These are phyloP conservation scores for Romanogobio albipinnatus DNA, from an alignment of 2,113 vertebrate species.

Conservation along the genomic window DNA sequence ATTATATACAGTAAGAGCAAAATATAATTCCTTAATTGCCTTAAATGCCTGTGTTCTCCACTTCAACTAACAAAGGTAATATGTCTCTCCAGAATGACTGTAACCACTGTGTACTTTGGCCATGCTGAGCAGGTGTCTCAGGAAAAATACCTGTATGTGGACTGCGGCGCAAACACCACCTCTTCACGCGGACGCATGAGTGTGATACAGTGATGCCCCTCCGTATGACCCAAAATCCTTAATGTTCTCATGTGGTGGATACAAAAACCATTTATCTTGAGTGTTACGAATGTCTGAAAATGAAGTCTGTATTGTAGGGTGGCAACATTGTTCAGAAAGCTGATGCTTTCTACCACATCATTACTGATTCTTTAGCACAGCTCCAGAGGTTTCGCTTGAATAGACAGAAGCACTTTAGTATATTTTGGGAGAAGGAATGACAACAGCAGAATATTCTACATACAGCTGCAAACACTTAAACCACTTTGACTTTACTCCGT, in stretches of 20 bases:
- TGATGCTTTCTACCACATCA: neutral
- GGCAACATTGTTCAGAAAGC: neutral
- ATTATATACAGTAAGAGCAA: too few relatives aligned
- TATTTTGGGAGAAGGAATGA: neutral
- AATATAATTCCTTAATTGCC: too few relatives aligned
- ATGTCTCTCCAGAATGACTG: slow-evolving; percentile 81
- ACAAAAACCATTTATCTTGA: neutral
- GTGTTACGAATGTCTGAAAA: neutral
- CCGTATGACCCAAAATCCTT: neutral
- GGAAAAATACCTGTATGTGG: slow-evolving; percentile 93
- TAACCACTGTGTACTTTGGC: slow-evolving; percentile 89
- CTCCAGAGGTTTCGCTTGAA: neutral
- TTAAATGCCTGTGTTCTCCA: neutral
- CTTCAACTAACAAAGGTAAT: neutral
- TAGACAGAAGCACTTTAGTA: neutral
- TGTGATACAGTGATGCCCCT: slow-evolving; percentile 32
- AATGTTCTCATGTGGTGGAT: slow-evolving; percentile 2
- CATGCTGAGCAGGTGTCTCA: slow-evolving; percentile 91
- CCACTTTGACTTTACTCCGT: neutral
- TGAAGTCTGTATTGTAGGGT: neutral
- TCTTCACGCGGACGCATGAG: slow-evolving; percentile 66
- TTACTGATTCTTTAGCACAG: neutral
- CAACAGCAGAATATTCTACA: neutral
- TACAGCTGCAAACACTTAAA: neutral
- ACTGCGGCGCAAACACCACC: slow-evolving; percentile 91